Base-by-base conservation (phyloP, 2,113 vertebrate species). In the mouse (Mus musculus) region DNA sequence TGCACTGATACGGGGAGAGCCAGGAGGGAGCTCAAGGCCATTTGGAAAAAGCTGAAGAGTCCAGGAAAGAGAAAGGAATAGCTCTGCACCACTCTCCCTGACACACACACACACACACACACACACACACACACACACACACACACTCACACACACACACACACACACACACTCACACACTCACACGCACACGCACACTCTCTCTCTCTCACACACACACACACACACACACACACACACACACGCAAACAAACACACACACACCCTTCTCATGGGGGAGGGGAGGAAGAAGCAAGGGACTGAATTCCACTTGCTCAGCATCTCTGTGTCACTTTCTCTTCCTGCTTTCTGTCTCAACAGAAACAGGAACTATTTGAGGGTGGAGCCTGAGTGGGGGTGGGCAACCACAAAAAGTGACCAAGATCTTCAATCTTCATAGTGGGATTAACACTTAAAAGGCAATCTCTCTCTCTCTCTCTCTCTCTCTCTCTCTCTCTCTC, bases 321-420 rank as follows among this genome's bases (percentile, higher is more conserved):
- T 73, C 39, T 19, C 86, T 49, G 4, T 28, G 61, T 63, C 49
- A 87, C 72, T 95, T 96, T 96, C 86, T 96, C 90, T 97, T 96
- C 92, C 93, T 96, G 78, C 80, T 96, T 96, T 95, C 61, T 80
- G 72, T 77, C 24, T 56, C 88, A 63, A 63, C 86, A 94, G 95
- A 97, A 97, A 96, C 36, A 97, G 95, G 77, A 98, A 97, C 90
- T 87, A 61, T 80, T 16, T 39, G 49, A 63, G 49, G 26, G 1
- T 46, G 39, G 59, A 12, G n/a, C 10, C 39, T 46, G 59, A 89
- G 67, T 49, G 49, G 82, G 96, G 87, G 39, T 92, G 56, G 89
- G 75, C 91, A 87, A 36, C 26, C 92, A 94, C 52, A 92, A 88
- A 78, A 85, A 94, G 54, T 59, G 36, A 95, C 42, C 67, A 89